These are phyloP conservation scores for Australoheros facetus DNA, from an alignment of 2,797 vertebrate genomes.

Conservation along the genomic window DNA sequence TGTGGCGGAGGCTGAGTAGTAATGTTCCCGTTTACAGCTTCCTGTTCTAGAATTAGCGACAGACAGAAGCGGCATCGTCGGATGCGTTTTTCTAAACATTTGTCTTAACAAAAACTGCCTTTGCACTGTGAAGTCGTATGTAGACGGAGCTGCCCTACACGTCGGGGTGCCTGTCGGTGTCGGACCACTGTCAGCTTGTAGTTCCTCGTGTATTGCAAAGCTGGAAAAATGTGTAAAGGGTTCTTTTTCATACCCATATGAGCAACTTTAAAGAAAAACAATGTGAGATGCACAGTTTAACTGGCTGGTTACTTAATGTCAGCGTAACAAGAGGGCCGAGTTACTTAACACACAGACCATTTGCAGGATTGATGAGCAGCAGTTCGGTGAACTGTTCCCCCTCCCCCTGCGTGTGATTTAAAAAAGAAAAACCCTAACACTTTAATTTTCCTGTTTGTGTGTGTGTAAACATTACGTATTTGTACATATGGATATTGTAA, in stretches of 20 bases:
- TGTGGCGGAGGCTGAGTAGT: background rate
- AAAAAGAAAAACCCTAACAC: background rate
- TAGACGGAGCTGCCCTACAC: conserved; percentile 26
- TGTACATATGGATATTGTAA: conserved; percentile 82
- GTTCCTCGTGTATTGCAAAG: background rate
- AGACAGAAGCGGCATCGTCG: conserved; percentile 17
- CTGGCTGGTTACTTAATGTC: background rate
- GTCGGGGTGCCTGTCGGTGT: background rate
- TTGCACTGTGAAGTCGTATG: conserved; percentile 74
- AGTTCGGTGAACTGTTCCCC: conserved; percentile 13
- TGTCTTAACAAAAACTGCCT: conserved; percentile 74
- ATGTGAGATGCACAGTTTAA: background rate
- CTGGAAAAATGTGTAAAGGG: background rate
- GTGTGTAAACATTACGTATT: conserved; percentile 70
- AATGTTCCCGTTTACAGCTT: conserved; percentile 44
- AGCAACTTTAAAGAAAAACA: background rate
- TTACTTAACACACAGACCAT: background rate
- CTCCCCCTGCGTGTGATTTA: background rate
- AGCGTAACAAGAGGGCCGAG: background rate
- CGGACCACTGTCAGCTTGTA: conserved; percentile 9
- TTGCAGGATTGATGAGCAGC: background rate
- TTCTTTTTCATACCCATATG: background rate
- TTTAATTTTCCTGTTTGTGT: conserved; percentile 35
- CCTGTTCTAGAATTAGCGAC: background rate
- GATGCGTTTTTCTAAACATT: conserved; percentile 50